Evolutionary conservation across 1,140 invertebrate genomes (phyloP).

Genomic region (Leptoteleia sp.): DNA sequence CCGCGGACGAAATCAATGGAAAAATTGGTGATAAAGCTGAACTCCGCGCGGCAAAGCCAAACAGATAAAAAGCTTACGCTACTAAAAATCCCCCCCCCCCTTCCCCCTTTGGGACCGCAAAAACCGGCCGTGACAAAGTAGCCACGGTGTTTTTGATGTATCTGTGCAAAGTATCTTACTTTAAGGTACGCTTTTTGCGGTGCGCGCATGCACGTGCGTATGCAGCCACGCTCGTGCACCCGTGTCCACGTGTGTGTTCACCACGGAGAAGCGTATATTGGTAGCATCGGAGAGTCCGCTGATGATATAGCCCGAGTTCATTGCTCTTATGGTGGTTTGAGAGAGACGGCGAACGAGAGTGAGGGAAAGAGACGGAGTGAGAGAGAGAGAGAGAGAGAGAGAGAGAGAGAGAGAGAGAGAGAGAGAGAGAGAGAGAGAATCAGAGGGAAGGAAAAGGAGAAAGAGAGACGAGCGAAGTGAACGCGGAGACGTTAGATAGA

Average conservation of each 20-base stretch:
- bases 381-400: slow-evolving; percentile 23
- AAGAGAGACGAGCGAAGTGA: slow-evolving; percentile 31
- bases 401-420: background rate
- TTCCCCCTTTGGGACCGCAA: too few species aligned
- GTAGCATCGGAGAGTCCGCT: slow-evolving; percentile 77
- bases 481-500: slow-evolving; percentile 1
- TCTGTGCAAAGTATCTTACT: slow-evolving; percentile 26
- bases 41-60: background rate
- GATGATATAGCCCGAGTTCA: slow-evolving; percentile 80
- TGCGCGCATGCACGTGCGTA: slow-evolving; percentile 55
- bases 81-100: too few species aligned
- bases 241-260: slow-evolving; percentile 50
- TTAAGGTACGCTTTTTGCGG: slow-evolving; percentile 32
- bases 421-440: slow-evolving; percentile 28
- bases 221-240: slow-evolving; percentile 26
- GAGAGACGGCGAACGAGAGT: slow-evolving; percentile 66
- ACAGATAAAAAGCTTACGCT: slow-evolving; percentile 1
- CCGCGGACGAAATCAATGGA: too few species aligned
- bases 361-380: slow-evolving; percentile 11
- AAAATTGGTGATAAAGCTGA: too few species aligned
- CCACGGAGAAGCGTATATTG: slow-evolving; percentile 69
- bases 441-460: background rate
- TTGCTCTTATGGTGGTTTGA: slow-evolving; percentile 76
- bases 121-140: slow-evolving; percentile 2
- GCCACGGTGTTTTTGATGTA: slow-evolving; percentile 29